Conservation (phyloP, 2,113 vertebrate species). For the Stercorarius parasiticus region DNA sequence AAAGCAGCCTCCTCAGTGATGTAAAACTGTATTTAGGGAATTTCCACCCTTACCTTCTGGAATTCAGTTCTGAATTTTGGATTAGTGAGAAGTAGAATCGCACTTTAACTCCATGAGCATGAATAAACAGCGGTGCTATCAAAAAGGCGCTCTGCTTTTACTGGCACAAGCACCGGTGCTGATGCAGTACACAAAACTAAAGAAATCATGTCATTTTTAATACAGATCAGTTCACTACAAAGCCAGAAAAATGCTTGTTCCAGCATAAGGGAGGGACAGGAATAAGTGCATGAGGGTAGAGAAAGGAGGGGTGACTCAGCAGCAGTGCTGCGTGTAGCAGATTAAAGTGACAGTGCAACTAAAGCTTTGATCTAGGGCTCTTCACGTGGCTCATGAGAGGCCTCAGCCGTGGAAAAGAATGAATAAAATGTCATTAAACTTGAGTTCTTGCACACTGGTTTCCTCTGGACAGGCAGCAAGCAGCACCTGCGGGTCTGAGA, state of each 20-base stretch:
- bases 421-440: background rate
- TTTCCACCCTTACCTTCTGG: background rate
- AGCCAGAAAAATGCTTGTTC: background rate
- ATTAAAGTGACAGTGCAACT: background rate
- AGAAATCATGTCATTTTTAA: background rate
- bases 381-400: background rate
- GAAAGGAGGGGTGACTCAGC: background rate
- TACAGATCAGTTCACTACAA: background rate
- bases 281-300: background rate
- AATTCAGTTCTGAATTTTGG: background rate
- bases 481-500: background rate
- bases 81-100: rapidly evolving
- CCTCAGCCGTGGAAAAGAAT: background rate
- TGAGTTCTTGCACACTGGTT: background rate
- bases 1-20: background rate
- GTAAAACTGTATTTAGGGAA: background rate
- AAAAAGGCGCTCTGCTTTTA: background rate
- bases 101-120: background rate
- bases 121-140: background rate
- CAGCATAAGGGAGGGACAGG: background rate
- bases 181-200: background rate
- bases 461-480: background rate
- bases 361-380: background rate
- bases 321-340: background rate
- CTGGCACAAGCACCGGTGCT: background rate